Evolutionary conservation across 2,888 invertebrate species (phyloP), one percentile per base, ranked within the genome.

Genomic region (Cremastobaeus sp.): DNA sequence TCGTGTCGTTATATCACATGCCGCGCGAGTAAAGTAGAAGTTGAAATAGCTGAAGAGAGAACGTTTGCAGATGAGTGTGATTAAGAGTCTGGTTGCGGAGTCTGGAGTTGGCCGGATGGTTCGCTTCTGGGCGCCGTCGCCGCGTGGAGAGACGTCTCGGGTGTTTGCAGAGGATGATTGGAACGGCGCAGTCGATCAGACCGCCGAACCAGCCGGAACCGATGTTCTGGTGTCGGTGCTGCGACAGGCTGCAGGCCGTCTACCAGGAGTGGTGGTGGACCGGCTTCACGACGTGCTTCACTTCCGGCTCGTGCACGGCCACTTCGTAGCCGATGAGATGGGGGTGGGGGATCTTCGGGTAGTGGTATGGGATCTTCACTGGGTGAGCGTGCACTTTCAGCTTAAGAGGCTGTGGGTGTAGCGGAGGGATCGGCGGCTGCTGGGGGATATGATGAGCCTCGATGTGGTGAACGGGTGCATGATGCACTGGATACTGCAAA

Each of bases 261-360:
- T 81, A 83, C 81, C 82, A 84, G 57, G 89, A 57, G 88, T 90
- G 20, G 88, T 75, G 62, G 21, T 90, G 59, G 88, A 90, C 88
- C 85, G 90, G 64, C 90, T 90, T 64, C 89, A 91, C 32, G 82
- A 89, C 48, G 89, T 90, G n/a, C 89, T 90, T 75, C 86, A 91
- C 45, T 88, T 89, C 87, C 78, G 90, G 60, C 89, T 91, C 52
- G 88, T 89, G 83, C 85, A 84, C 85, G 87, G 89, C 78, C 85
- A 90, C 52, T 87, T 90, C 37, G 88, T 90, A 39, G 88, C 91
- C 74, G 89, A 91, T 15, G 89, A 91, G 88, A 86, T 91, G 78
- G 88, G 91, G 74, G 87, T 90, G 28, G 86, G 88, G 0, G 87
- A 89, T 1, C 86, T 90, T 3, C 87, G 81, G 78, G 41, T 55